A percentile compares a stretch with the other conserved stretches of the same genome.
Conservation (phyloP, 2,113 vertebrate genomes). For the Abramis brama region DNA sequence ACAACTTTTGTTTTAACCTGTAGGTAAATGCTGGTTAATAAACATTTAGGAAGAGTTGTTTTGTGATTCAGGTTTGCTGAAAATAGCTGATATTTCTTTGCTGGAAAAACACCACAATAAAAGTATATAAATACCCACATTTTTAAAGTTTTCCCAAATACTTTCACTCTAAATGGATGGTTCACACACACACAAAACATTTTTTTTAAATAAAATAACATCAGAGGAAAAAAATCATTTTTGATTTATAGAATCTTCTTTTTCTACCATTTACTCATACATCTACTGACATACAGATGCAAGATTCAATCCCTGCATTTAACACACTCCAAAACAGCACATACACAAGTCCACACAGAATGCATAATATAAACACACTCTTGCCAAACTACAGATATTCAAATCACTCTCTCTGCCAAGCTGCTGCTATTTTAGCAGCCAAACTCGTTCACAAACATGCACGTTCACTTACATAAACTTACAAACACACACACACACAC, state of each 20-base stretch:
- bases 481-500: constrained; percentile 25
- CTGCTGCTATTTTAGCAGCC: constrained; percentile 42
- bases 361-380: constrained; percentile 16
- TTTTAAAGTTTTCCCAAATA: too few relatives aligned
- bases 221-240: too few relatives aligned
- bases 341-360: background rate
- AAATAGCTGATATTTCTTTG: background rate
- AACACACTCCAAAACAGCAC: background rate
- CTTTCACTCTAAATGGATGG: too few relatives aligned
- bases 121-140: too few relatives aligned
- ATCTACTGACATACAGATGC: background rate
- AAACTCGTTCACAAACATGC: constrained; percentile 34
- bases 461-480: constrained; percentile 26
- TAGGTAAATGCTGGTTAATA: background rate
- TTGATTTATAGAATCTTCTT: too few relatives aligned
- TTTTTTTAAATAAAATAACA: too few relatives aligned
- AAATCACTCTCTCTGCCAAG: constrained; percentile 30
- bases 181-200: too few relatives aligned
- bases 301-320: background rate
- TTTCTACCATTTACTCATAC: background rate
- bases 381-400: constrained; percentile 28
- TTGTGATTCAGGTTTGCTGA: background rate
- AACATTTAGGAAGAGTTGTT: background rate
- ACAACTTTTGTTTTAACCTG: background rate
- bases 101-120: too few relatives aligned